Percentiles rank a stretch among this genome's conserved stretches.
phyloP scores from a whole-genome alignment of 2,797 vertebrate genomes.

The Sylvilagus floridanus region DNA sequence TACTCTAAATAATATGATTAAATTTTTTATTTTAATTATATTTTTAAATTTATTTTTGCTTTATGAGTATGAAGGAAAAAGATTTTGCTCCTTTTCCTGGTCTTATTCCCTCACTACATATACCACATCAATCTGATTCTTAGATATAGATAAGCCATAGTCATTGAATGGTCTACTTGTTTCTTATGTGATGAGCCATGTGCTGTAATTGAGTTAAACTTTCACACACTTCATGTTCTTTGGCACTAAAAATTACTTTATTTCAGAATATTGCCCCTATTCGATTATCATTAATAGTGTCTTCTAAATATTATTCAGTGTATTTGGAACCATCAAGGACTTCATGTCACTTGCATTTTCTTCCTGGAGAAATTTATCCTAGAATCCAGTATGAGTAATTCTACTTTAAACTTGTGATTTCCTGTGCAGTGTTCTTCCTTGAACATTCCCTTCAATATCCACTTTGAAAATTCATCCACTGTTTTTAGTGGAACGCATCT shows the following conservation, averaged over 20 bases:
- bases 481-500: rapidly evolving
- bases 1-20: not conserved
- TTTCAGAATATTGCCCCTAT: not conserved
- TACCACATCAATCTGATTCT: not conserved
- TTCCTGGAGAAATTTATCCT: not conserved
- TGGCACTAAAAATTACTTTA: not conserved
- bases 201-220: not conserved
- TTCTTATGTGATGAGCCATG: not conserved
- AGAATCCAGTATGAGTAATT: not conserved
- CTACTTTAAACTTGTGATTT: not conserved
- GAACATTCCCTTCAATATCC: not conserved
- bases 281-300: not conserved
- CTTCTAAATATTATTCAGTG: not conserved
- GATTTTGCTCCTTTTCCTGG: not conserved
- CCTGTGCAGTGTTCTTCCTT: not conserved
- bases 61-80: not conserved
- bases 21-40: not conserved
- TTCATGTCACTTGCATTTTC: not conserved
- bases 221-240: not conserved
- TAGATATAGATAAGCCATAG: not conserved
- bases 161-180: too few relatives aligned
- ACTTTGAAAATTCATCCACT: not conserved
- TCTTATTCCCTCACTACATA: rapidly evolving
- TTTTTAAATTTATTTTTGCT: not conserved
- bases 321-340: not conserved